Percentiles rank a stretch among this genome's conserved stretches.
Conservation (phyloP, 1,140 invertebrate genomes). For the Uloborus diversus region DNA sequence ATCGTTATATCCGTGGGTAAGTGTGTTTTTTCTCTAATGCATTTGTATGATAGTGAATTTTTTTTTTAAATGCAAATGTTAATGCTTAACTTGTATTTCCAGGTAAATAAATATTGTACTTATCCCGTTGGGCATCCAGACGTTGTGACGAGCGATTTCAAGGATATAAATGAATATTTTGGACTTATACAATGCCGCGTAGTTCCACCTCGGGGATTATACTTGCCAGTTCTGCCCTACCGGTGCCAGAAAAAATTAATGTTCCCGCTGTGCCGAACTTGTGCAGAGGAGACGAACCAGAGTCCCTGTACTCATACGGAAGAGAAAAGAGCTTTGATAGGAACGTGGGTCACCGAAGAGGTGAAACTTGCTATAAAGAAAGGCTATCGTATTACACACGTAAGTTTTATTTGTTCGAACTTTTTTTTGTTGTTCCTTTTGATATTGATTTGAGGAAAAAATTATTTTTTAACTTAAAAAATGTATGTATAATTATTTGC, state of each 20-base stretch:
- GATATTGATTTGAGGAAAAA: too few species aligned
- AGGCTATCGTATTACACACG: background rate
- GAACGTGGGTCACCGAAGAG: background rate
- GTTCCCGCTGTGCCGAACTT: background rate
- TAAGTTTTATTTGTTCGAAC: too few species aligned
- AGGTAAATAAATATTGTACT: too few species aligned
- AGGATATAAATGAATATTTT: conserved; percentile 53
- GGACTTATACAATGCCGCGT: conserved; percentile 60
- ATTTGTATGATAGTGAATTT: too few species aligned
- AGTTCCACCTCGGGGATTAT: conserved; percentile 51
- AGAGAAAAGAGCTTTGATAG: background rate
- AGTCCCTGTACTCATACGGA: background rate
- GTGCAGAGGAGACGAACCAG: background rate
- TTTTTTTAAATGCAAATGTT: too few species aligned
- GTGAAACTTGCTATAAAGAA: background rate
- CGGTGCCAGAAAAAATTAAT: background rate
- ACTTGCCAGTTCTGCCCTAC: conserved; percentile 56
- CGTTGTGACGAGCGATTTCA: conserved; percentile 61
- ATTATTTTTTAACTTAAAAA: too few species aligned
- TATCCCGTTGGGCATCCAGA: conserved; percentile 64
- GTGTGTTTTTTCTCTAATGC: too few species aligned
- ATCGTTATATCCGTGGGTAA: conserved; percentile 16
- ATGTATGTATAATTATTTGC: background rate
- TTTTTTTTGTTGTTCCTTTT: too few species aligned
- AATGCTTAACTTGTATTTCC: too few species aligned